Base-by-base conservation (phyloP, 2,797 vertebrate genomes). In the Gymnopithys bicolor region DNA sequence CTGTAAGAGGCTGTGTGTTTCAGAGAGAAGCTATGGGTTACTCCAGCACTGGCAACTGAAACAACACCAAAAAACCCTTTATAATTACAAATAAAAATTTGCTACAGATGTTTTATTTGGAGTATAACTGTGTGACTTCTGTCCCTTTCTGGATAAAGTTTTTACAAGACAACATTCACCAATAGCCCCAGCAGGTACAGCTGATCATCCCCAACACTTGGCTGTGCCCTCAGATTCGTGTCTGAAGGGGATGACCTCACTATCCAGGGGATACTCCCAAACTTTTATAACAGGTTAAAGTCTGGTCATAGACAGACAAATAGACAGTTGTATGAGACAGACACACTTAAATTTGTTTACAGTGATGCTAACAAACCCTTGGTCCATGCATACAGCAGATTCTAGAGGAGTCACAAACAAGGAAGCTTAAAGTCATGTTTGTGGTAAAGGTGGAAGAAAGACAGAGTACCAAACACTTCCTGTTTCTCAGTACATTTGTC, bases 21-120 rank as follows among this genome's bases (percentile, higher is more conserved):
- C 87, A 74, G 94, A 86, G 86, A 68, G 77, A 70, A 96, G 75
- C 45, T 92, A 86, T 6, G 45, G 59, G 71, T 96, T 95, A 91
- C 85, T 92, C 70, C 82, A 80, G 90, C 76, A 93, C 33, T 59
- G 52, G 58, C 46, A 96, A 94, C 35, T 92, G 87, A 96, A 97
- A 89, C 84, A 96, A 87, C 69, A 96, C 32, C 53, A 70, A 90
- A 94, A 81, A 3, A 13, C 35, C 39, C 48, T 84, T 9, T 10
- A 48, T 78, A 94, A 95, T 52, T 78, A 71, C 32, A 70, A 73
- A 90, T 35, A 10, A 68, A 96, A 93, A 68, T 70, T 87, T 88
- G 73, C 84, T 84, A 79, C 30, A 76, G 93, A 62, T 30, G 75
- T 86, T 96, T 81, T 63, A 88, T 93, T 49, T 96, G 66, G 13